Evolutionary conservation across 2,888 invertebrate species (phyloP), one percentile per base, ranked within the genome.

Genomic region (Athetis lepigone): DNA sequence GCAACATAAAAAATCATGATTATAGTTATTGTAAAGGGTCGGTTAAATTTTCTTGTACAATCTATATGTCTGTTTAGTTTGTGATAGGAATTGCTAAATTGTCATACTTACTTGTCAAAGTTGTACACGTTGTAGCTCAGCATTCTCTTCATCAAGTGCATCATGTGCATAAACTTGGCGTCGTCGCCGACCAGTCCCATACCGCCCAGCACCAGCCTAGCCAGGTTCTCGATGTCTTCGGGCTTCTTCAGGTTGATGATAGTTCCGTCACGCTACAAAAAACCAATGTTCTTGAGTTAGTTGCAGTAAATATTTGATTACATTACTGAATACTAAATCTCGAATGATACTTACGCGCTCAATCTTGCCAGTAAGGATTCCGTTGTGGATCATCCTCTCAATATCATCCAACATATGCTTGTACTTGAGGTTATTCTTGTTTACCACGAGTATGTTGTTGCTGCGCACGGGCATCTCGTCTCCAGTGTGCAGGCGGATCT

Each of bases 211-310:
- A 97, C 91, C 76, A 97, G 81, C 78, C 96, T 95, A 45, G 96
- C 97, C 65, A 97, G 94, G 79, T 95, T 94, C 84, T 97, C 96
- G 71, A 97, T 91, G 75, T 97, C 96, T 73, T 97, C 96, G 2
- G 96, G 94, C 72, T 96, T 96, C 88, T 95, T 96, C 59, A 97
- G 87, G 78, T 96, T 95, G 68, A 97, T 90, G 56, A 95, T 89
- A 3, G 95, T 94, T 47, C 96, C 96, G 73, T 96, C 96, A 57
- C 94, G 92, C 95, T 95, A 75, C 51, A 47, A 43, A 63, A 70
- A 46, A 40, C 7, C 9, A 47, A 19, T 19, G 9, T 8, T 13
- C 11, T 23, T 63, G 0, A 63, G 11, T 6, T 40, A 21, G 5
- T 16, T 29, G 0, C 3, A 27, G 13, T 33, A 8, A 23, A 1